Evolutionary conservation across 2,113 vertebrate genomes (phyloP).

Genomic region (Phylloscopus whistleri): DNA sequence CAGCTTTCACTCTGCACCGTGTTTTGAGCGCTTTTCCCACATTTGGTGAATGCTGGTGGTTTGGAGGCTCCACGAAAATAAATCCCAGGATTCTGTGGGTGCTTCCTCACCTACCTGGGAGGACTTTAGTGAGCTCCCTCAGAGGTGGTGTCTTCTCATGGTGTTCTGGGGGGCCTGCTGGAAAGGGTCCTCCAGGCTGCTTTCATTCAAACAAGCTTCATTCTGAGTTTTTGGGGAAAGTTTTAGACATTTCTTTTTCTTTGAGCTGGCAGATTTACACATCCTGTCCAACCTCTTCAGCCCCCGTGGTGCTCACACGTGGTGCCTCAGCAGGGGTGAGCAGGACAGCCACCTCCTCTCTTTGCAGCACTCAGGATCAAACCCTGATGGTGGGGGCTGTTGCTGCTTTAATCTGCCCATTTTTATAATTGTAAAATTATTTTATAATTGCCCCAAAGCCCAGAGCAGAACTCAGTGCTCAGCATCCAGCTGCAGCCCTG

Average conservation of each 20-base stretch:
- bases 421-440: background rate
- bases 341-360: background rate
- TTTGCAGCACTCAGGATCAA: background rate
- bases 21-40: background rate
- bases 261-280: background rate
- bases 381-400: background rate
- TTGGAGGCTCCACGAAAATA: background rate
- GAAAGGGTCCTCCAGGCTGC: background rate
- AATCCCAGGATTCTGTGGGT: background rate
- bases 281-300: background rate
- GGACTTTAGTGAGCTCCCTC: background rate
- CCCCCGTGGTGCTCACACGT: rapidly evolving
- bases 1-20: rapidly evolving
- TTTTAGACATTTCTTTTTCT: background rate
- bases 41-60: background rate
- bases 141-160: background rate
- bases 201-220: background rate
- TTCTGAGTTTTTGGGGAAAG: background rate
- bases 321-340: background rate
- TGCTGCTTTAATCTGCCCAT: background rate
- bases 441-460: background rate
- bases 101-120: background rate
- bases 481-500: background rate
- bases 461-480: background rate
- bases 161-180: background rate